Conservation (phyloP, 2,888 invertebrate genomes). For the Linhomoeus sp. region DNA sequence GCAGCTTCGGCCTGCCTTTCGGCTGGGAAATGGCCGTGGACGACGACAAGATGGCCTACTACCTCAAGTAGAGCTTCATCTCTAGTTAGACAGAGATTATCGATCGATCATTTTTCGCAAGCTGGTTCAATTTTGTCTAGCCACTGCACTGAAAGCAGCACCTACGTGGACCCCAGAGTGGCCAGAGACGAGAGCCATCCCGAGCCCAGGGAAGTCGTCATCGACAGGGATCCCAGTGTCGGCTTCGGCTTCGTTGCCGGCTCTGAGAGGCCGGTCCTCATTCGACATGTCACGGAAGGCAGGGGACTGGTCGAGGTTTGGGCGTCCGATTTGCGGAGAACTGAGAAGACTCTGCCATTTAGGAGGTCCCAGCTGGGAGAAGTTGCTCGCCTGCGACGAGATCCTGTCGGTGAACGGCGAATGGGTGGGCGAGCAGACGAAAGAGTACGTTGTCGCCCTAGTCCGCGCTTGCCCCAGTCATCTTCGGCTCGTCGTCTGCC, state of each 20-base stretch:
- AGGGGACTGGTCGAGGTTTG: conserved; percentile 6
- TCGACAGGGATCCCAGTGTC: conserved; percentile 52
- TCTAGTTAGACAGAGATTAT: too few species aligned
- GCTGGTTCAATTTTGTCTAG: too few species aligned
- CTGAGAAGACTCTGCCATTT: too few species aligned
- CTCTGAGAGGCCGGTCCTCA: conserved; percentile 72
- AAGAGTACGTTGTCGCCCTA: conserved; percentile 68
- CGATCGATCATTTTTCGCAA: too few species aligned
- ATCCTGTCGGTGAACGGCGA: conserved; percentile 72
- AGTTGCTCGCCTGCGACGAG: conserved; percentile 72
- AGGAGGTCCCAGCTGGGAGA: conserved; percentile 62
- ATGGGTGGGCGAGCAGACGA: conserved; percentile 60
- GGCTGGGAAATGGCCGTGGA: conserved; percentile 79
- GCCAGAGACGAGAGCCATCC: conserved; percentile 37
- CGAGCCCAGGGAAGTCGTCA: conserved; percentile 51
- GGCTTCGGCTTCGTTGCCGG: conserved; percentile 92
- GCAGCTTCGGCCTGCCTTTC: conserved; percentile 47
- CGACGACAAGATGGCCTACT: conserved; percentile 56
- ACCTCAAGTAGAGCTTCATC: conserved; percentile 86
- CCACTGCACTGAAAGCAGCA: conserved; percentile 62
- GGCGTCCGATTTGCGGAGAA: too few species aligned
- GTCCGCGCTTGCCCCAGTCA: too few species aligned
- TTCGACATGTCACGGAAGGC: conserved; percentile 43
- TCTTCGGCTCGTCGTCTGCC: too few species aligned
- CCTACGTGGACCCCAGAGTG: conserved; percentile 58